phyloP scores from a whole-genome alignment of 2,113 vertebrate genomes.

The Burhinus bistriatus region DNA sequence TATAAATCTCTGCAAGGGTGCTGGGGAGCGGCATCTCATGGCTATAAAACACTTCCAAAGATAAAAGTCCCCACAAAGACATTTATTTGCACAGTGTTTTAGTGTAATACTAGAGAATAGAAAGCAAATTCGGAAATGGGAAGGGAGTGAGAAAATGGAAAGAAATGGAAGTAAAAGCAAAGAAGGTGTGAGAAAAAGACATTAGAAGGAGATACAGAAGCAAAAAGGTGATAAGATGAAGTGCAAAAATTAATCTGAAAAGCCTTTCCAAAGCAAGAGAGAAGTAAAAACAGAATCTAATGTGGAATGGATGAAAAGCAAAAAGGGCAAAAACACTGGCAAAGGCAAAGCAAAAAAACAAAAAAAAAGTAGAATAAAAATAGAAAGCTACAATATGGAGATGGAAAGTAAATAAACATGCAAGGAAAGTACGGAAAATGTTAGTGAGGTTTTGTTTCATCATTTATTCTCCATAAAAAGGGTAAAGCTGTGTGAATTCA shows the following conservation, averaged over 20 bases:
- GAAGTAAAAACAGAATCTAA: not conserved
- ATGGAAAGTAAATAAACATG: not conserved
- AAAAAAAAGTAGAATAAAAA: not conserved
- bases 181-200: not conserved
- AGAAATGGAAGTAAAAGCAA: slow-evolving; percentile 4
- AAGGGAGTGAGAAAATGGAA: not conserved
- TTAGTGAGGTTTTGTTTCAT: not conserved
- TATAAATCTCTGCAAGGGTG: not conserved
- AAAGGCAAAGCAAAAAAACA: not conserved
- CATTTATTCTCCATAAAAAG: not conserved
- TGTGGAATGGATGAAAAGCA: not conserved
- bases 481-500: not conserved
- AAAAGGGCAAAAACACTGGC: not conserved
- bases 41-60: slow-evolving; percentile 7
- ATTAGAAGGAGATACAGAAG: not conserved
- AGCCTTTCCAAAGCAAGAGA: not conserved
- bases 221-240: not conserved
- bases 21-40: not conserved
- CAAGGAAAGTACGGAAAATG: not conserved
- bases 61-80: not conserved
- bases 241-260: slow-evolving; percentile 30
- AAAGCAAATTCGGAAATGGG: not conserved
- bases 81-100: not conserved
- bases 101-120: not conserved
- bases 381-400: not conserved